Conservation (phyloP, 2,797 vertebrate species). For the Danio jaintianensis region DNA sequence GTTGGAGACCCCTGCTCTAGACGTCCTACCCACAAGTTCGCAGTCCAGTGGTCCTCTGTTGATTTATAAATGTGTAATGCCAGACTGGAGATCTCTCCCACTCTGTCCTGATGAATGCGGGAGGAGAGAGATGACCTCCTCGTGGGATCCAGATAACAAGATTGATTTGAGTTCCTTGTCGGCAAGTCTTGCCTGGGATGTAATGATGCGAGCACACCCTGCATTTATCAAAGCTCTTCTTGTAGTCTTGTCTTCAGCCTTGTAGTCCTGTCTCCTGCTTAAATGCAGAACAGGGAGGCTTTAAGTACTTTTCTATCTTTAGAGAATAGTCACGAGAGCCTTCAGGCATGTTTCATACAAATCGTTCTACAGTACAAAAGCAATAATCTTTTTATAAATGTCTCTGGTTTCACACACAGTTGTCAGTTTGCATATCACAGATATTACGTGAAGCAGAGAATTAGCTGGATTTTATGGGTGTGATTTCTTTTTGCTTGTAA, state of each 20-base stretch:
- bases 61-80: constrained; percentile 35
- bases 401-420: background rate
- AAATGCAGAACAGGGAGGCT: constrained; percentile 42
- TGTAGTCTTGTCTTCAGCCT: constrained; percentile 17
- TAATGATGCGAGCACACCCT: constrained; percentile 31
- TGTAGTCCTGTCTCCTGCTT: constrained; percentile 38
- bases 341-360: constrained; percentile 27
- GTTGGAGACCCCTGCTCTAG: background rate
- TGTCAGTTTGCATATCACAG: background rate
- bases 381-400: constrained; percentile 8
- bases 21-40: background rate
- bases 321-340: background rate
- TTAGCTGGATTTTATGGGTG: background rate
- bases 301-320: constrained; percentile 14
- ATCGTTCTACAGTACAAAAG: background rate
- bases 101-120: constrained; percentile 36
- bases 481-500: background rate
- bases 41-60: constrained; percentile 23
- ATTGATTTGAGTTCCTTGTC: constrained; percentile 54
- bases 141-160: constrained; percentile 39
- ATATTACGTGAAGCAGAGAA: background rate
- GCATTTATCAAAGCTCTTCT: constrained; percentile 51
- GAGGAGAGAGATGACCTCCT: constrained; percentile 48
- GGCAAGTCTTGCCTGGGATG: constrained; percentile 34
- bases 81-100: constrained; percentile 23